Conservation (phyloP, 2,888 invertebrate species). For the Luffia ferchaultella region DNA sequence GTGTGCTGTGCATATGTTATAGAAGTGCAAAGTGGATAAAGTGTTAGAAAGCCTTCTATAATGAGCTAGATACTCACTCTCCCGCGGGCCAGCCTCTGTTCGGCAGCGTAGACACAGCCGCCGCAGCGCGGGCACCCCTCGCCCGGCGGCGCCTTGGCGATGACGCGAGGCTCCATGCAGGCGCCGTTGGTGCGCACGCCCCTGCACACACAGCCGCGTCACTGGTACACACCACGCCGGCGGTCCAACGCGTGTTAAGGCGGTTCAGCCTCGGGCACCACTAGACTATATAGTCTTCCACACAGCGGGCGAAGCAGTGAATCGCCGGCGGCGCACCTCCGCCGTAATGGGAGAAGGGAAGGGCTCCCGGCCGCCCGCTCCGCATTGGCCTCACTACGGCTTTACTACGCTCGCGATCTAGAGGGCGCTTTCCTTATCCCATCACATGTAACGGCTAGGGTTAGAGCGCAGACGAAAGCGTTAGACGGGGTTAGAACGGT, state of each 20-base stretch:
- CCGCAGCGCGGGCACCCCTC: slow-evolving; percentile 90
- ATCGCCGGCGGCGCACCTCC: slow-evolving; percentile 62
- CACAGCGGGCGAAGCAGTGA: slow-evolving; percentile 54
- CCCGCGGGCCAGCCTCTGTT: slow-evolving; percentile 91
- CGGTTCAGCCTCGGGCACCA: not conserved
- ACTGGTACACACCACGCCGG: not conserved
- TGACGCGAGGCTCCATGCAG: slow-evolving; percentile 73
- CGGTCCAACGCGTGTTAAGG: not conserved
- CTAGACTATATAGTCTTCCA: slow-evolving; percentile 32
- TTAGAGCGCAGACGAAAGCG: slow-evolving; percentile 57
- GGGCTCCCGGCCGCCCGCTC: slow-evolving; percentile 60
- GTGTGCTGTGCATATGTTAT: no score
- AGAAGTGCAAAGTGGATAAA: no score
- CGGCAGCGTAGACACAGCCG: slow-evolving; percentile 89
- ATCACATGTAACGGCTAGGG: slow-evolving; percentile 59
- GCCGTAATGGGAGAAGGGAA: slow-evolving; percentile 69
- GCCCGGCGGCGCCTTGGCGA: slow-evolving; percentile 84
- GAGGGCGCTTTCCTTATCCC: slow-evolving; percentile 83
- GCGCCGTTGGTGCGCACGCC: slow-evolving; percentile 67
- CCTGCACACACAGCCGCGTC: slow-evolving; percentile 35
- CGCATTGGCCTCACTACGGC: slow-evolving; percentile 37
- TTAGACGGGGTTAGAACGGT: slow-evolving; percentile 50
- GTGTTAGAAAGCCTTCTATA: no score
- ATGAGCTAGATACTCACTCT: no score
- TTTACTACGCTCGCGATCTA: slow-evolving; percentile 29